phyloP scores from a whole-genome alignment of 2,113 vertebrate genomes.

The Ahaetulla prasina region DNA sequence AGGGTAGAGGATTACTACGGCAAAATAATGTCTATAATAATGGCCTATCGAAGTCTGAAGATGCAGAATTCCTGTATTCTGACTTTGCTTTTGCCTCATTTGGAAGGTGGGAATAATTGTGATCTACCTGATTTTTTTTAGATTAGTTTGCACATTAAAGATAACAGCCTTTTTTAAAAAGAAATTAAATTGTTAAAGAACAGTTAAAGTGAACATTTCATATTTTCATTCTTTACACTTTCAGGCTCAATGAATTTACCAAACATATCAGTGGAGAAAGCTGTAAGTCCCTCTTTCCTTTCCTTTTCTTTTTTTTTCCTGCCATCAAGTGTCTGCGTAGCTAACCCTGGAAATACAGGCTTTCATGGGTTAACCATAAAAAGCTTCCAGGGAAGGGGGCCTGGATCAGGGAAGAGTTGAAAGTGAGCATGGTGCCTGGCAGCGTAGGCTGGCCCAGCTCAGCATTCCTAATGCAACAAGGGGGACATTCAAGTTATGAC shows the following conservation, averaged over 20 bases:
- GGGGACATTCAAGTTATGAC: rapidly evolving
- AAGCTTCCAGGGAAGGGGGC: background rate
- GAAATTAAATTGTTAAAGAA: background rate
- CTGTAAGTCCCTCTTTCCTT: slow-evolving; percentile 82
- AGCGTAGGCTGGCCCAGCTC: background rate
- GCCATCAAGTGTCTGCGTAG: rapidly evolving
- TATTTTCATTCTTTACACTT: background rate
- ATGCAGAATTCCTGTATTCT: background rate
- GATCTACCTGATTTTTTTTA: background rate
- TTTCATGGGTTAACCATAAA: slow-evolving; percentile 5
- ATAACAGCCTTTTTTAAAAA: background rate
- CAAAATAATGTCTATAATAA: background rate
- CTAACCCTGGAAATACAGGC: background rate
- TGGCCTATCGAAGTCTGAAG: background rate
- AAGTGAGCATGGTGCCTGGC: slow-evolving; percentile 7
- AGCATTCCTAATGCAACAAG: background rate
- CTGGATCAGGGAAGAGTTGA: background rate
- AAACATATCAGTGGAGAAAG: slow-evolving; percentile 87
- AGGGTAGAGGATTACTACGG: background rate
- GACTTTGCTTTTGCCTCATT: background rate
- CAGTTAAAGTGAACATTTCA: background rate
- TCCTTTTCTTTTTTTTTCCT: background rate
- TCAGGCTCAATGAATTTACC: slow-evolving; percentile 93
- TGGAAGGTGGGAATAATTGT: background rate
- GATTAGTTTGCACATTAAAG: background rate